A percentile compares a stretch with the other conserved stretches of the same genome.
These are phyloP conservation scores for Pygathrix nemaeus DNA, from an alignment of 2,113 vertebrate genomes.

Conservation along the genomic window DNA sequence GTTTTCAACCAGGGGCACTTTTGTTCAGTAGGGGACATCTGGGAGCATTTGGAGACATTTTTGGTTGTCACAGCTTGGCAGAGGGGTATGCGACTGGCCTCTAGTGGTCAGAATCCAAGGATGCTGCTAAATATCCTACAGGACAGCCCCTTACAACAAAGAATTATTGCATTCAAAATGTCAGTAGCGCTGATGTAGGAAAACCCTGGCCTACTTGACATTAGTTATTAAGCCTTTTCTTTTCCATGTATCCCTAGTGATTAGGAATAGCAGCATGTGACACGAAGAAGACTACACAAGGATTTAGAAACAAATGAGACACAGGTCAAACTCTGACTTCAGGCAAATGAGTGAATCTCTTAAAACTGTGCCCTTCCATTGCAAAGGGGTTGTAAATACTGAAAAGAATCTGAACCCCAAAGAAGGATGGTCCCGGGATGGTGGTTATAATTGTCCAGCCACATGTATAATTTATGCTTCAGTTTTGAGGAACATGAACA, in stretches of 20 bases:
- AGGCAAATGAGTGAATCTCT: background rate
- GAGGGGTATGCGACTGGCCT: background rate
- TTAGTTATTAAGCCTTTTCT: constrained; percentile 15
- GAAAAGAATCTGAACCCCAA: background rate
- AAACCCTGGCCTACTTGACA: background rate
- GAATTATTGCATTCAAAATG: background rate
- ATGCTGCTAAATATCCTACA: background rate
- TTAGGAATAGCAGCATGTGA: background rate
- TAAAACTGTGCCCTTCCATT: background rate
- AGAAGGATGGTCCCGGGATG: background rate
- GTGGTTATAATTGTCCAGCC: background rate
- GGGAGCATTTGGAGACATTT: background rate
- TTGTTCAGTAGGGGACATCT: background rate
- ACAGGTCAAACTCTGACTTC: background rate
- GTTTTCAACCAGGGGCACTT: background rate
- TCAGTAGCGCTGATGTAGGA: background rate
- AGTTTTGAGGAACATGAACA: background rate
- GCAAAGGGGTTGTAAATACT: constrained; percentile 8
- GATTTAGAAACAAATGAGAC: constrained; percentile 5
- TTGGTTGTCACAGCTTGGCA: background rate
- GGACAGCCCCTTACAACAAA: background rate
- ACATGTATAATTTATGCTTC: background rate
- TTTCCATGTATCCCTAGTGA: background rate
- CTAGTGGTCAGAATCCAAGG: background rate
- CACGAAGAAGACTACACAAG: background rate